A percentile compares a stretch with the other conserved stretches of the same genome.
Evolutionary conservation across 2,113 vertebrate genomes (phyloP).

Genomic region (rabbit (Oryctolagus cuniculus)): mOryCun1.1 NC_091443.1:69771001-69771500

Average conservation of each 20-base stretch:
- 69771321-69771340: rapidly evolving
- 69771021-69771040: neutral
- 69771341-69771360: neutral
- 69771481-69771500: too few species aligned
- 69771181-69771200: constrained; percentile 10
- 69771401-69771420: neutral
- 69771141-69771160: constrained; percentile 19
- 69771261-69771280: neutral
- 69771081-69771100: neutral
- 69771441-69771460: neutral
- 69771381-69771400: neutral
- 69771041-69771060: neutral
- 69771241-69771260: too few species aligned
- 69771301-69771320: neutral
- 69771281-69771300: neutral
- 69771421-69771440: neutral
- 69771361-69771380: neutral
- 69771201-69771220: constrained; percentile 32
- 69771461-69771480: too few species aligned
- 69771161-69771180: neutral
- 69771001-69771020: neutral
- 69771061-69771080: neutral
- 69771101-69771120: neutral
- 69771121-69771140: neutral
- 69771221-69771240: neutral